phyloP scores from a whole-genome alignment of 2,888 invertebrate species.

The Troides aeacus region DNA sequence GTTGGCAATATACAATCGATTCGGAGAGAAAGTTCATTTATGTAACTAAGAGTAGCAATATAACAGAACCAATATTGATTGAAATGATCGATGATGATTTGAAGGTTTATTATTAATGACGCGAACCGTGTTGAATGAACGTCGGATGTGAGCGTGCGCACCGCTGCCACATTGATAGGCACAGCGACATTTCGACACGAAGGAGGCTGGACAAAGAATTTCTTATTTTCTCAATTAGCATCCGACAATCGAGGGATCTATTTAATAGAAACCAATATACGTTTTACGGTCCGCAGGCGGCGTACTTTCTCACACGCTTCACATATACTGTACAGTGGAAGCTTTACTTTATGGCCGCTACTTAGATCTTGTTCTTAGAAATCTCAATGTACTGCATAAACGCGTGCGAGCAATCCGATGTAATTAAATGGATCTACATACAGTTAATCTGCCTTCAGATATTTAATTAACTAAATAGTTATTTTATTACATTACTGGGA shows the following conservation, averaged over 20 bases:
- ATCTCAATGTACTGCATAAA: constrained; percentile 14
- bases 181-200: constrained; percentile 50
- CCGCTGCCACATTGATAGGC: constrained; percentile 15
- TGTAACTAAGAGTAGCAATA: constrained; percentile 64
- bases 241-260: constrained; percentile 63
- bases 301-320: constrained; percentile 66
- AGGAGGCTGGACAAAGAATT: constrained; percentile 50
- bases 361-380: constrained; percentile 35
- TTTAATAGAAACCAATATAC: constrained; percentile 60
- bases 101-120: constrained; percentile 52
- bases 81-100: constrained; percentile 53
- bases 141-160: constrained; percentile 17
- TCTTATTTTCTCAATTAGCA: constrained; percentile 68
- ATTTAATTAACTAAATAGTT: neutral
- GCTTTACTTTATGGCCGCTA: constrained; percentile 47
- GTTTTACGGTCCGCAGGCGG: constrained; percentile 57
- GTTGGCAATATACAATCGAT: constrained; percentile 36
- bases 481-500: neutral
- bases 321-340: constrained; percentile 50
- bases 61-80: constrained; percentile 61
- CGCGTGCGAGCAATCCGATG: constrained; percentile 37
- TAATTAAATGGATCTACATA: constrained; percentile 15
- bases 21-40: constrained; percentile 66
- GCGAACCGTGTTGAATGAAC: constrained; percentile 45
- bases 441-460: neutral